Percentiles rank a stretch among this genome's conserved stretches.
Conservation (phyloP, 2,113 vertebrate genomes). For the Struthidea cinerea region DNA sequence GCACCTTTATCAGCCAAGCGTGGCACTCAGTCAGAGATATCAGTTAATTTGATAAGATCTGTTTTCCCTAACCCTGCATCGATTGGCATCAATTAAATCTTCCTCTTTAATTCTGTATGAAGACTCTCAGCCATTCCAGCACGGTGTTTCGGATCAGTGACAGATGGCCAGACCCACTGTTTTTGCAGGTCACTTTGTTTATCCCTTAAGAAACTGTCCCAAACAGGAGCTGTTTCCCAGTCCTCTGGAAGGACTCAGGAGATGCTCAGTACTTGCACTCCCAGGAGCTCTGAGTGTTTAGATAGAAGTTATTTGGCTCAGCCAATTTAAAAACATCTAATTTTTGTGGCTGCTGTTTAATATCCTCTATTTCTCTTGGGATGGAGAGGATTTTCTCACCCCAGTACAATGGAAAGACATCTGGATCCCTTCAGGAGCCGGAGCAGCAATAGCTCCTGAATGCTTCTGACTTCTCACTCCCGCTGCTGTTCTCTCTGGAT, state of each 20-base stretch:
- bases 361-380: not conserved
- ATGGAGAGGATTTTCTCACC: not conserved
- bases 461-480: not conserved
- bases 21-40: not conserved
- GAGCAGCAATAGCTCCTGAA: not conserved
- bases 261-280: not conserved
- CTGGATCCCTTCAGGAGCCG: not conserved
- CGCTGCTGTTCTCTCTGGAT: not conserved
- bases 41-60: not conserved
- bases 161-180: not conserved
- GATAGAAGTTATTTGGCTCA: not conserved
- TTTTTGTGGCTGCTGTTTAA: constrained; percentile 31
- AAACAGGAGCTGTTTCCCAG: not conserved
- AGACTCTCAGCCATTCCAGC: not conserved
- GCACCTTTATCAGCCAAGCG: not conserved
- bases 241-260: not conserved
- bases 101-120: not conserved
- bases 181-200: not conserved
- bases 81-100: not conserved
- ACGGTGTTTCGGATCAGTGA: not conserved
- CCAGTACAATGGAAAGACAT: not conserved
- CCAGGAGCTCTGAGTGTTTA: not conserved
- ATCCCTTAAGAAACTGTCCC: not conserved
- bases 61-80: not conserved
- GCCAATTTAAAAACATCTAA: not conserved